Percentiles rank a stretch among this genome's conserved stretches.
These are phyloP conservation scores for Lutjanus campechanus DNA, from an alignment of 2,797 vertebrate genomes.

Conservation along the genomic window DNA sequence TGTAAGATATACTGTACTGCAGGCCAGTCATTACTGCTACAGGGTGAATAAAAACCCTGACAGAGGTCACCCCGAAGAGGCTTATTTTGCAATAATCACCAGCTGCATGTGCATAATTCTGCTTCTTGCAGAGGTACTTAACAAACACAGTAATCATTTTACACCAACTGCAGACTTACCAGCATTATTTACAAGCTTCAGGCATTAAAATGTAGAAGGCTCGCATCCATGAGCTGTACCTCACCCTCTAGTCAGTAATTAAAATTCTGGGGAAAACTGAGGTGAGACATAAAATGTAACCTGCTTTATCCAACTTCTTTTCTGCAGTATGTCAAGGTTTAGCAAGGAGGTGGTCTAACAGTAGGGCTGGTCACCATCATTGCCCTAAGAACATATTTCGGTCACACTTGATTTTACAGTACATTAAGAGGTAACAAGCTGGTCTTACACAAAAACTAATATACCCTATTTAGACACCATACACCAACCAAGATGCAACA, in stretches of 20 bases:
- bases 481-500: too few relatives aligned
- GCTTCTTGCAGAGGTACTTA: constrained; percentile 22
- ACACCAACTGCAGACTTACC: constrained; percentile 24
- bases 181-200: constrained; percentile 21
- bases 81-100: constrained; percentile 32
- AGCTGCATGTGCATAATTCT: constrained; percentile 13
- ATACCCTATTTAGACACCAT: too few relatives aligned
- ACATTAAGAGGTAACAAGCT: too few relatives aligned
- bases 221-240: neutral
- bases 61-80: constrained; percentile 51
- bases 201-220: constrained; percentile 22
- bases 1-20: constrained; percentile 34
- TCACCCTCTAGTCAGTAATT: neutral
- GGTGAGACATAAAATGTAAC: neutral
- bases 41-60: constrained; percentile 27
- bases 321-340: neutral
- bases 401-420: too few relatives aligned
- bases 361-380: neutral
- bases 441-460: too few relatives aligned
- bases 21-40: constrained; percentile 40
- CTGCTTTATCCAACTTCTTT: neutral
- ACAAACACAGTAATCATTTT: constrained; percentile 24
- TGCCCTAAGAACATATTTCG: too few relatives aligned
- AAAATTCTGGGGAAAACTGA: neutral
- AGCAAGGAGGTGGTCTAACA: neutral